These are phyloP conservation scores for Drosophila nikananu DNA, from an alignment of 1,140 invertebrate genomes.

Conservation along the genomic window DNA sequence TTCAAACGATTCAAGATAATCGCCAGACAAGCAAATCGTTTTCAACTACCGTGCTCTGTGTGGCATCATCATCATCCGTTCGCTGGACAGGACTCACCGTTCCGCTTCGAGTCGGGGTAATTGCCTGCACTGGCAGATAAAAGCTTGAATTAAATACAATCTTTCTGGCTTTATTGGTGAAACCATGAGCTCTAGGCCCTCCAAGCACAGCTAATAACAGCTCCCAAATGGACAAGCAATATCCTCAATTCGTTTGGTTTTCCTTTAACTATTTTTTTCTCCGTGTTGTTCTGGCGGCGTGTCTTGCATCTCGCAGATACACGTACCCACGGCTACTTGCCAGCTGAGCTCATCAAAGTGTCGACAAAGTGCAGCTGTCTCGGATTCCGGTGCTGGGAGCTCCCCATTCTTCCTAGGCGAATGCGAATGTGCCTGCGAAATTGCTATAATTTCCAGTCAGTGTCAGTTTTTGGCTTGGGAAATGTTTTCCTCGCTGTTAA, in stretches of 20 bases:
- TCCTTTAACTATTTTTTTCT: not conserved
- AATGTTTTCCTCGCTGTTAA: conserved; percentile 58
- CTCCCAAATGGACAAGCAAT: not conserved
- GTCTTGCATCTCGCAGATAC: conserved; percentile 47
- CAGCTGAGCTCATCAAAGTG: conserved; percentile 71
- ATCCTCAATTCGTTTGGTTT: not conserved
- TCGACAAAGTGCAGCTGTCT: conserved; percentile 68
- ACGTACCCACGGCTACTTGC: conserved; percentile 35
- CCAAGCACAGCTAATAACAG: conserved; percentile 1
- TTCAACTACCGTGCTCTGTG: conserved; percentile 56
- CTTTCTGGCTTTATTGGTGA: not conserved
- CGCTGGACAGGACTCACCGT: conserved; percentile 32
- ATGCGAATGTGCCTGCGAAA: conserved; percentile 45
- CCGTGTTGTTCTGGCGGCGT: conserved; percentile 25
- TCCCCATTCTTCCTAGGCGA: conserved; percentile 10
- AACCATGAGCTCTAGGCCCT: not conserved
- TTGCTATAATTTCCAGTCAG: conserved; percentile 70
- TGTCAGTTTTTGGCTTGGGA: conserved; percentile 61
- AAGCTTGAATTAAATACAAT: not conserved
- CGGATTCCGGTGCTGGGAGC: conserved; percentile 14
- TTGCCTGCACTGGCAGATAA: conserved; percentile 24
- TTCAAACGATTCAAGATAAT: conserved; percentile 59
- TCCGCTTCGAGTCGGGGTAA: conserved; percentile 16
- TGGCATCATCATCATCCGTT: conserved; percentile 41
- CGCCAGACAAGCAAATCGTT: conserved; percentile 61